Percentiles rank a stretch among this genome's conserved stretches.
These are phyloP conservation scores for Sakesphorus luctuosus DNA, from an alignment of 2,113 vertebrate species.

Conservation along the genomic window DNA sequence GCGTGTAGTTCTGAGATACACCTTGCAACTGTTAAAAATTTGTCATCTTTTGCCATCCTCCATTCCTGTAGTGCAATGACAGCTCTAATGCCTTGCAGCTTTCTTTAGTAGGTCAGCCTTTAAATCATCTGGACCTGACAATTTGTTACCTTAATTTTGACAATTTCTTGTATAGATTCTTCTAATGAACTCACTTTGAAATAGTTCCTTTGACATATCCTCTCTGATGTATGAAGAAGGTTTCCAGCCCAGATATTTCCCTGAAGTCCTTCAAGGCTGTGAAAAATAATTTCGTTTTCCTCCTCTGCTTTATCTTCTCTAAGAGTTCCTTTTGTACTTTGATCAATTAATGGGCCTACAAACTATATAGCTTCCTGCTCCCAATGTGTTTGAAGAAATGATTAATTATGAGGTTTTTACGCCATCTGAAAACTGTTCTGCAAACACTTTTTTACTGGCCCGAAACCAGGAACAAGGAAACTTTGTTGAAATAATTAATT, in stretches of 20 bases:
- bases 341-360: slow-evolving; percentile 47
- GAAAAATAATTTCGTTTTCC: slow-evolving; percentile 7
- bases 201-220: neutral
- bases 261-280: slow-evolving; percentile 27
- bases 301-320: slow-evolving; percentile 36
- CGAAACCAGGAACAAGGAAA: neutral
- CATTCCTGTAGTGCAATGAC: neutral
- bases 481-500: slow-evolving; percentile 5
- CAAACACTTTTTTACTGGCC: slow-evolving; percentile 10
- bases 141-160: slow-evolving; percentile 41
- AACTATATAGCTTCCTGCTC: slow-evolving; percentile 23
- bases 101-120: slow-evolving; percentile 23
- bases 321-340: slow-evolving; percentile 46
- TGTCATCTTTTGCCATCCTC: neutral
- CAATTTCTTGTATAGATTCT: slow-evolving; percentile 5
- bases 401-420: slow-evolving; percentile 34
- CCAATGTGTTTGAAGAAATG: slow-evolving; percentile 44
- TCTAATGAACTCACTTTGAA: slow-evolving; percentile 14
- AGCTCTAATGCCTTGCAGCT: neutral
- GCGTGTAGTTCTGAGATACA: neutral
- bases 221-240: slow-evolving; percentile 7
- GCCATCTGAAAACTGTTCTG: slow-evolving; percentile 26
- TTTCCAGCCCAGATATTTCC: slow-evolving; percentile 13
- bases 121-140: neutral
- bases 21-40: neutral